Percentiles rank a stretch among this genome's conserved stretches.
Evolutionary conservation across 2,113 vertebrate genomes (phyloP).

Genomic region (Corythaixoides concolor): DNA sequence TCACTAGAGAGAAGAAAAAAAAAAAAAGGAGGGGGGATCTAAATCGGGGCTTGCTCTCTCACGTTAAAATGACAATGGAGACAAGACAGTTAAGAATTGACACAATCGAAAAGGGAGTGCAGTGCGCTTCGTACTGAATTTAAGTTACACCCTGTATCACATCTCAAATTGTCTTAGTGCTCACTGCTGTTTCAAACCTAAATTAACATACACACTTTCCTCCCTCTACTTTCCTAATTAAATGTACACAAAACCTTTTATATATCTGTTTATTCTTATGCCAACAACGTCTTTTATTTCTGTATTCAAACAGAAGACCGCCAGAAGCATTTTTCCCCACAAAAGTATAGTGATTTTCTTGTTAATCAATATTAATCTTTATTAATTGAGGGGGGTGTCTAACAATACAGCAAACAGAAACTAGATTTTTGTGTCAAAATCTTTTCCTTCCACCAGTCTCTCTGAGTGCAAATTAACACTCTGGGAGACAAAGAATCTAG

Average conservation of each 20-base stretch:
- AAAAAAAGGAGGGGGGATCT: conserved; percentile 14
- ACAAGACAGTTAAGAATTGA: conserved; percentile 43
- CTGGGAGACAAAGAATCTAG: conserved; percentile 17
- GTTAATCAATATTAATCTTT: conserved; percentile 31
- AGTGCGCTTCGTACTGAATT: conserved; percentile 20
- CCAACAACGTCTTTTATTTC: conserved; percentile 1
- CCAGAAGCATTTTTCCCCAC: not conserved
- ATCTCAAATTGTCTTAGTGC: not conserved
- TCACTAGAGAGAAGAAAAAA: conserved; percentile 17
- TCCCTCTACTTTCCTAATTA: conserved; percentile 45
- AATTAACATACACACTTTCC: conserved; percentile 3
- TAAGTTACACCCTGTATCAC: not conserved
- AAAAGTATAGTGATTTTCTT: conserved; percentile 39
- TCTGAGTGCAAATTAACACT: not conserved
- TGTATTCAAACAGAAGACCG: not conserved
- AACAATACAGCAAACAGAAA: conserved; percentile 1
- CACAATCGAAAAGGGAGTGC: conserved; percentile 2
- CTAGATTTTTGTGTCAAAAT: not conserved
- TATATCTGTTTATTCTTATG: conserved; percentile 2
- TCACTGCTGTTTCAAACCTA: conserved; percentile 12
- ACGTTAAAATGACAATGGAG: conserved; percentile 56
- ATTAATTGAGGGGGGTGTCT: not conserved
- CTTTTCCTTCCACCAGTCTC: not conserved
- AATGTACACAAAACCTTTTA: not conserved
- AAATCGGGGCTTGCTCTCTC: conserved; percentile 39